Evolutionary conservation across 2,113 vertebrate genomes (phyloP).

Genomic region (Notarius lentiginosus): DNA sequence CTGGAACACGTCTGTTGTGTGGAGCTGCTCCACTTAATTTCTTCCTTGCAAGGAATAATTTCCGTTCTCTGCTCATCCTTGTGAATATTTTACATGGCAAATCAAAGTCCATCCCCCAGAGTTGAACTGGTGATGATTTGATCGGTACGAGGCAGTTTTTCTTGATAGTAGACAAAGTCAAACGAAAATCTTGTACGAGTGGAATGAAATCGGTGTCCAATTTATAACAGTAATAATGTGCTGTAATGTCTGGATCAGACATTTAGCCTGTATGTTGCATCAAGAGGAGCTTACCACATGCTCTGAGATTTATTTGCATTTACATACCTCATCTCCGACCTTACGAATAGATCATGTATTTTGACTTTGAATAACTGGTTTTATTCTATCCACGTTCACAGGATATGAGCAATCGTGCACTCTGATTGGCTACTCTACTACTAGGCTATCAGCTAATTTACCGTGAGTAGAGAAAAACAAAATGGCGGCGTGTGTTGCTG

Average conservation of each 20-base stretch:
- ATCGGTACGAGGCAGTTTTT: conserved; percentile 6
- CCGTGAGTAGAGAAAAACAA: no score
- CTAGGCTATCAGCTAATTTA: no score
- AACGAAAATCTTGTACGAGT: conserved; percentile 6
- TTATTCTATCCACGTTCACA: no score
- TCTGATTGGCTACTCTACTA: no score
- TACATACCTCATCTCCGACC: conserved; percentile 6
- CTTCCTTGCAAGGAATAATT: conserved; percentile 8
- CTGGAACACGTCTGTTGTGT: conserved; percentile 44
- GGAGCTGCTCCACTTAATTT: conserved; percentile 34
- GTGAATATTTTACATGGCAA: conserved; percentile 14
- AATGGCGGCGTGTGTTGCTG: no score
- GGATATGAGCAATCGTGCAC: no score
- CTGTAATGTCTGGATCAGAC: conserved; percentile 15
- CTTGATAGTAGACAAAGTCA: conserved; percentile 8
- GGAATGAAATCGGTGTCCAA: not conserved
- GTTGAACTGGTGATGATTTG: conserved; percentile 4
- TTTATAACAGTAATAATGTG: conserved; percentile 29
- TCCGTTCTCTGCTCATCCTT: conserved; percentile 7
- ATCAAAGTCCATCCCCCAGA: conserved; percentile 29
- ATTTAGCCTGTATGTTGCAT: conserved; percentile 6
- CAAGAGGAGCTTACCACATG: not conserved
- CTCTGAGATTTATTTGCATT: conserved; percentile 15
- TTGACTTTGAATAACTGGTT: not conserved
- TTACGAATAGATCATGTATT: conserved; percentile 20